Conservation (phyloP, 2,888 invertebrate species). For the Epinotia bilunana region DNA sequence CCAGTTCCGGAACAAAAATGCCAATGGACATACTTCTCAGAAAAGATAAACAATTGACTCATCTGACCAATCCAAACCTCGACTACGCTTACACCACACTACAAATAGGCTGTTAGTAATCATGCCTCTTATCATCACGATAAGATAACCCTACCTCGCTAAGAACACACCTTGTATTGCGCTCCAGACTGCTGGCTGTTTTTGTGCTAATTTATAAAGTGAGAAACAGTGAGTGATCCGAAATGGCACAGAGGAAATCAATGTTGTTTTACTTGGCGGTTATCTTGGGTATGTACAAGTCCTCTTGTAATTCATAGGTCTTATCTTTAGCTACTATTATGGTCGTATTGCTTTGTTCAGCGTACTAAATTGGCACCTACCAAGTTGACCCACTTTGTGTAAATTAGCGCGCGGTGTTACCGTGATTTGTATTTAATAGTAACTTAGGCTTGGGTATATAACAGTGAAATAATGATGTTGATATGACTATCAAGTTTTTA, state of each 20-base stretch:
- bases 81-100: slow-evolving; percentile 28
- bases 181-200: slow-evolving; percentile 60
- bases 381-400: slow-evolving; percentile 12
- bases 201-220: slow-evolving; percentile 45
- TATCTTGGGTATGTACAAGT: slow-evolving; percentile 75
- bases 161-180: slow-evolving; percentile 65
- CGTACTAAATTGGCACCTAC: neutral
- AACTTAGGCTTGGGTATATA: no score
- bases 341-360: slow-evolving; percentile 33
- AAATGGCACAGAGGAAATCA: slow-evolving; percentile 75
- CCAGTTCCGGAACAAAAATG: neutral
- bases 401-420: neutral
- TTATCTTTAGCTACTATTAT: slow-evolving; percentile 23
- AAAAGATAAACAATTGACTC: slow-evolving; percentile 43
- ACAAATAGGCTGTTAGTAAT: slow-evolving; percentile 61
- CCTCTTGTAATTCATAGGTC: neutral
- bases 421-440: no score
- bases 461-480: no score
- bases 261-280: slow-evolving; percentile 81
- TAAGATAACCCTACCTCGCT: slow-evolving; percentile 63
- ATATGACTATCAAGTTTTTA: no score
- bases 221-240: slow-evolving; percentile 52
- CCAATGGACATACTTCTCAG: slow-evolving; percentile 4
- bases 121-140: slow-evolving; percentile 63
- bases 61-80: slow-evolving; percentile 19